phyloP scores from a whole-genome alignment of 2,888 invertebrate genomes.

The Andrena camellia region DNA sequence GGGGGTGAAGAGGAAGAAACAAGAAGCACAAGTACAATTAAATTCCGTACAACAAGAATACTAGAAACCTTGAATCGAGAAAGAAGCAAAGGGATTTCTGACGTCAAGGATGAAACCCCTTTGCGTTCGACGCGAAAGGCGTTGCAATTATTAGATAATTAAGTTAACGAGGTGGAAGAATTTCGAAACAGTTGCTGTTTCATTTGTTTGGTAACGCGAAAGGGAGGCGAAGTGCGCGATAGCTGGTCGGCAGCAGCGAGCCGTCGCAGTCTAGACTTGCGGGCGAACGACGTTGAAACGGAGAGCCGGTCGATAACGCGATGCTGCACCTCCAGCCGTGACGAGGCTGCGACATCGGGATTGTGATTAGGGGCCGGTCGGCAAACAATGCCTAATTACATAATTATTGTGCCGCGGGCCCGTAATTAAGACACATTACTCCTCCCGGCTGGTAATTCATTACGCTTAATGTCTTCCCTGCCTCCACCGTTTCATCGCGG shows the following conservation, averaged over 20 bases:
- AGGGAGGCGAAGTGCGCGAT: background rate
- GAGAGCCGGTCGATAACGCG: slow-evolving; percentile 73
- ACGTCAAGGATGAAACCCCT: too few species aligned
- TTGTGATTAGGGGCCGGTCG: slow-evolving; percentile 80
- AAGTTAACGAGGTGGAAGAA: too few species aligned
- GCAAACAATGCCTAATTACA: slow-evolving; percentile 84
- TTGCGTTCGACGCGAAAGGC: too few species aligned
- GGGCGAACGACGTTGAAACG: slow-evolving; percentile 66
- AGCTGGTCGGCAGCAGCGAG: slow-evolving; percentile 28
- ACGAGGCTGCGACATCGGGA: slow-evolving; percentile 76
- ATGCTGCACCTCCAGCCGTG: slow-evolving; percentile 73
- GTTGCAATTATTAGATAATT: too few species aligned
- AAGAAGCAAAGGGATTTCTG: too few species aligned
- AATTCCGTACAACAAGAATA: too few species aligned
- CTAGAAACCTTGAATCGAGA: too few species aligned
- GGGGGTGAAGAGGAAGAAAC: slow-evolving; percentile 27
- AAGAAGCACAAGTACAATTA: slow-evolving; percentile 15
- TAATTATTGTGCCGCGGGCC: slow-evolving; percentile 82
- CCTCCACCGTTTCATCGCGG: slow-evolving; percentile 80
- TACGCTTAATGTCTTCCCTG: slow-evolving; percentile 83
- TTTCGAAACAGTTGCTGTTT: background rate
- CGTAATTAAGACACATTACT: slow-evolving; percentile 84
- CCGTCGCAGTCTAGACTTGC: slow-evolving; percentile 56
- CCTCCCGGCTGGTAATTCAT: slow-evolving; percentile 82
- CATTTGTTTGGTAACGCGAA: background rate